Evolutionary conservation across 2,797 vertebrate genomes (phyloP).

Genomic region (Okamejei kenojei): DNA sequence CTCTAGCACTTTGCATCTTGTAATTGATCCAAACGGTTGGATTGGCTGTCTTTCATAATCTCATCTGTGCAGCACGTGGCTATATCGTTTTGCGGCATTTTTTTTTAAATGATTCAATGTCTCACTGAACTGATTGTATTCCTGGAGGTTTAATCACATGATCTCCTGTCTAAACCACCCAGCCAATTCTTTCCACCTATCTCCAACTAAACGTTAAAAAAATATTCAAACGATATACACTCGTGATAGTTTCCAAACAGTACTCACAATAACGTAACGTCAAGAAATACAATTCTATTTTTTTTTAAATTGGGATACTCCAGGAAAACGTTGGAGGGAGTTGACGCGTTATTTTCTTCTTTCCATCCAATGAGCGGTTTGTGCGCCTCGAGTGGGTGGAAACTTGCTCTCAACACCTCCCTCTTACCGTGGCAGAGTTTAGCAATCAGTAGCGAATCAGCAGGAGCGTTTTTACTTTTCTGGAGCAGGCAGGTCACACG

Average conservation of each 20-base stretch:
- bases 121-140: neutral
- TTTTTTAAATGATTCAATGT: neutral
- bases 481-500: neutral
- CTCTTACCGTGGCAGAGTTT: neutral
- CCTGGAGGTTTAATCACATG: neutral
- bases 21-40: too few species aligned
- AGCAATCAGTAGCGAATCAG: neutral
- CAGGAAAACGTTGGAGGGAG: neutral
- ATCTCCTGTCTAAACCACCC: neutral
- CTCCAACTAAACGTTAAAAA: too few species aligned
- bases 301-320: too few species aligned
- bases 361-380: neutral
- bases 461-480: neutral
- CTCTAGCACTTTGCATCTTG: too few species aligned
- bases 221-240: too few species aligned
- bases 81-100: neutral
- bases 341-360: neutral
- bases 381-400: neutral
- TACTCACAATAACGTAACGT: too few species aligned
- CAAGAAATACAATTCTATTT: neutral
- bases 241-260: neutral
- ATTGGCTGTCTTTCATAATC: too few species aligned
- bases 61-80: neutral
- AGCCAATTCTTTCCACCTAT: neutral
- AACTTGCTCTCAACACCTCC: neutral